Percentiles rank a stretch among this genome's conserved stretches.
phyloP scores from a whole-genome alignment of 2,797 vertebrate genomes.

The Saxicola maurus region DNA sequence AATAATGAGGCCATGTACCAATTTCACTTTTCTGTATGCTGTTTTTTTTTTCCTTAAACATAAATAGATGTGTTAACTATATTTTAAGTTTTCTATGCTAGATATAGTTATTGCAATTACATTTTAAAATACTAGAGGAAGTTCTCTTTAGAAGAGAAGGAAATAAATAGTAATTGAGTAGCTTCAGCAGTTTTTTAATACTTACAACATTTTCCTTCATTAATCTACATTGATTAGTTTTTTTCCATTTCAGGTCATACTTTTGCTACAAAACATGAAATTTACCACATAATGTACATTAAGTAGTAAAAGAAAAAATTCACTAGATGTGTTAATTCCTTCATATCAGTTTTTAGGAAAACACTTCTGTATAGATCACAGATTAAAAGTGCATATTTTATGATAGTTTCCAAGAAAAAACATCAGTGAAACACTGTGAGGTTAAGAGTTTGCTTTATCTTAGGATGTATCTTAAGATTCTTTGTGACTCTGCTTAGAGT shows the following conservation, averaged over 20 bases:
- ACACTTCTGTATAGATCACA: background rate
- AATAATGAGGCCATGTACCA: rapidly evolving
- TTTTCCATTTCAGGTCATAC: background rate
- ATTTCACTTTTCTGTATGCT: background rate
- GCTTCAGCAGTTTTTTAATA: background rate
- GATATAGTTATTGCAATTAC: background rate
- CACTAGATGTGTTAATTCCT: background rate
- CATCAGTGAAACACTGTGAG: background rate
- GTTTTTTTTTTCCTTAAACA: background rate
- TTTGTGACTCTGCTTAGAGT: background rate
- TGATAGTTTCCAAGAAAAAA: background rate
- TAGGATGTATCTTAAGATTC: background rate
- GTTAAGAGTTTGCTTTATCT: background rate
- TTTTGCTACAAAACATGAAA: background rate
- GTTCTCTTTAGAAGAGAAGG: background rate
- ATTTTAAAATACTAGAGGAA: background rate
- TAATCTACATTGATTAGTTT: background rate
- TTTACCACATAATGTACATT: background rate
- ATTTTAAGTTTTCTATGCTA: background rate
- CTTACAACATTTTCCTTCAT: background rate
- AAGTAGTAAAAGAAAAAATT: background rate
- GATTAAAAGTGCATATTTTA: background rate
- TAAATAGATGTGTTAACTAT: background rate
- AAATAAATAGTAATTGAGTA: background rate
- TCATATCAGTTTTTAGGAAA: background rate